These are phyloP conservation scores for Ennomos erosarius DNA, from an alignment of 2,888 invertebrate genomes.

Conservation along the genomic window DNA sequence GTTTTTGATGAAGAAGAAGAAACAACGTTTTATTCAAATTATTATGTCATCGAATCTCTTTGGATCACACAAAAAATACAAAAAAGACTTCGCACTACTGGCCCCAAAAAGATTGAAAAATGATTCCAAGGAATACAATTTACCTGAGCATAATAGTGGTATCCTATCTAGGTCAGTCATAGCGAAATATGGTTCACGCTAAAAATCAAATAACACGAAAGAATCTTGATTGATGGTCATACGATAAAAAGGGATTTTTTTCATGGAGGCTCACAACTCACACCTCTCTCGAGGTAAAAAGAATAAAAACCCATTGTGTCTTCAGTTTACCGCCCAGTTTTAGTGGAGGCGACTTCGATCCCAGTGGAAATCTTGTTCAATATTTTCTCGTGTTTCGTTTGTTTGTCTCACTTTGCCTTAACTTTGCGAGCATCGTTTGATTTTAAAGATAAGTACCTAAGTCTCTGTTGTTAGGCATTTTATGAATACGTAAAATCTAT, in stretches of 20 bases:
- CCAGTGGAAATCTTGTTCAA: constrained; percentile 71
- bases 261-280: constrained; percentile 27
- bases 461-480: background rate
- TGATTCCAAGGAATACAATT: constrained; percentile 20
- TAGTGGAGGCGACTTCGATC: constrained; percentile 66
- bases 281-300: constrained; percentile 51
- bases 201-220: constrained; percentile 53
- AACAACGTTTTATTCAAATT: too few species aligned
- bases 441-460: constrained; percentile 18
- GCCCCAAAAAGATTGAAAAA: constrained; percentile 22
- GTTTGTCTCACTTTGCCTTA: constrained; percentile 48
- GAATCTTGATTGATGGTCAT: constrained; percentile 57
- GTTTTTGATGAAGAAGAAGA: too few species aligned
- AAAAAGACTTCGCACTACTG: background rate
- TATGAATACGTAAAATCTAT: too few species aligned
- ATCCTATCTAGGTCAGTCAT: constrained; percentile 37
- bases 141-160: constrained; percentile 30
- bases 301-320: constrained; percentile 61
- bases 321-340: constrained; percentile 74
- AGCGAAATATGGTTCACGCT: constrained; percentile 38
- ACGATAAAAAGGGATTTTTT: constrained; percentile 49
- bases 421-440: constrained; percentile 35
- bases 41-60: too few species aligned
- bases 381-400: constrained; percentile 62
- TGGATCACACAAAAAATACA: background rate